Evolutionary conservation across 1,140 invertebrate genomes (phyloP), one percentile per base, ranked within the genome.

Genomic region (Whitmania pigra): DNA sequence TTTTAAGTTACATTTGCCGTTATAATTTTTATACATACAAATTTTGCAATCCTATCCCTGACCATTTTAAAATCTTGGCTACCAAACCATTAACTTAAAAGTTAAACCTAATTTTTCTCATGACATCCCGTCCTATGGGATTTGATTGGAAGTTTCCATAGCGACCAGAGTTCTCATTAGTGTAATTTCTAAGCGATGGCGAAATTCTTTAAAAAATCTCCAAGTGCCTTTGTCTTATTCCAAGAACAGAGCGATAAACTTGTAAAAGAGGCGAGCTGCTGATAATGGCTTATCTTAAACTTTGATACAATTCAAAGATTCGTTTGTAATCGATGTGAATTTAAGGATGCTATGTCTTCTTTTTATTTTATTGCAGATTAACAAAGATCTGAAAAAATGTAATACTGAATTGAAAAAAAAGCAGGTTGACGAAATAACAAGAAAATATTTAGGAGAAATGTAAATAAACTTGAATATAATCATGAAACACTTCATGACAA

Each of bases 111-210:
- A 3, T 36, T 36, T 36, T 36, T 49, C 15, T 11, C 15, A 11
- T 49, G 13, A 13, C 13, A 49, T 17, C 43, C 43, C 5, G 5
- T 7, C 15, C 15, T 49, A 1, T 5, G 1, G 43, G 43, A 49
- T 49, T 17, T 49, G 9, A 49, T 49, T 49, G 2, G 43, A 15
- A 13, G 43, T 49, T 49, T 49, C 43, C 43, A 49, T 49, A 49
- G 43, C 43, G 13, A 49, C 43, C 13, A 17, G n/a, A 67, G 20
- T 57, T n/a, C 0, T 29, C 18, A 69, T 60, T 36, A 25, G 22
- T 17, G 25, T 54, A 72, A n/a, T 71, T 71, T 17, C n/a, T 55
- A 53, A 53, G 71, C 7, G 17, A 18, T 70, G 53, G 7, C 66
- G 20, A 63, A 31, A 18, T 17, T n/a, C n/a, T 63, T 63, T 63